A percentile compares a stretch with the other conserved stretches of the same genome.
Evolutionary conservation across 2,888 invertebrate species (phyloP).

Genomic region (Lagria hirta): DNA sequence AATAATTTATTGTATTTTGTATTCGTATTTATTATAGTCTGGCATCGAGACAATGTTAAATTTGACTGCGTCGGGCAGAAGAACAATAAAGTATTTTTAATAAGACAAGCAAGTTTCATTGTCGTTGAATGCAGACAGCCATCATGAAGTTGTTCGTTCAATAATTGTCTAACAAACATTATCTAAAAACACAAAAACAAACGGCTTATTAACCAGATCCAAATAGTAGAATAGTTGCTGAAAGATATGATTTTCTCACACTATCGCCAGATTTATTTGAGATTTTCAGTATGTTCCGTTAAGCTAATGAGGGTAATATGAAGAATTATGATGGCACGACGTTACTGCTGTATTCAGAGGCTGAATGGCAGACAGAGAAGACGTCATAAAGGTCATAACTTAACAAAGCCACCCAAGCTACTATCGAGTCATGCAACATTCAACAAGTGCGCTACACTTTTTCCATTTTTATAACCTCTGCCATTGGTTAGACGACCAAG

Average conservation of each 20-base stretch:
- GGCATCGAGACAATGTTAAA: conserved; percentile 33
- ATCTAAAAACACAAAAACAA: conserved; percentile 14
- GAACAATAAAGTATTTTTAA: conserved; percentile 43
- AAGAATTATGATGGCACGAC: conserved; percentile 12
- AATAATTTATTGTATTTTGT: conserved; percentile 20
- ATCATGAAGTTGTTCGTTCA: conserved; percentile 6
- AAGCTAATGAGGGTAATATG: conserved; percentile 17
- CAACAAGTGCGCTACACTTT: conserved; percentile 42
- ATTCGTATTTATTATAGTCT: conserved; percentile 21
- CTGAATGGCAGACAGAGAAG: conserved; percentile 11
- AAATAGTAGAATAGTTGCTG: no score
- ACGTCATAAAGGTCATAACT: conserved; percentile 36
- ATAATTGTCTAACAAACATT: conserved; percentile 8
- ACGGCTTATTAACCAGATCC: conserved; percentile 24
- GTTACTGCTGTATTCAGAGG: conserved; percentile 18
- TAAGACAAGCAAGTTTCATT: conserved; percentile 38
- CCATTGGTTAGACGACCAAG: conserved; percentile 32
- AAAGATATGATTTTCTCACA: no score
- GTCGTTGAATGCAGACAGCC: conserved; percentile 9
- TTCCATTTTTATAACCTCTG: conserved; percentile 24
- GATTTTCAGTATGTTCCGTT: no score
- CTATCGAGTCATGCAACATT: conserved; percentile 45
- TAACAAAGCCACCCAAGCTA: conserved; percentile 41
- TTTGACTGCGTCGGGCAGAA: conserved; percentile 32
- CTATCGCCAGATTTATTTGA: no score